Evolutionary conservation across 2,797 vertebrate genomes (phyloP).

Genomic region (Sebastes alutus): DNA sequence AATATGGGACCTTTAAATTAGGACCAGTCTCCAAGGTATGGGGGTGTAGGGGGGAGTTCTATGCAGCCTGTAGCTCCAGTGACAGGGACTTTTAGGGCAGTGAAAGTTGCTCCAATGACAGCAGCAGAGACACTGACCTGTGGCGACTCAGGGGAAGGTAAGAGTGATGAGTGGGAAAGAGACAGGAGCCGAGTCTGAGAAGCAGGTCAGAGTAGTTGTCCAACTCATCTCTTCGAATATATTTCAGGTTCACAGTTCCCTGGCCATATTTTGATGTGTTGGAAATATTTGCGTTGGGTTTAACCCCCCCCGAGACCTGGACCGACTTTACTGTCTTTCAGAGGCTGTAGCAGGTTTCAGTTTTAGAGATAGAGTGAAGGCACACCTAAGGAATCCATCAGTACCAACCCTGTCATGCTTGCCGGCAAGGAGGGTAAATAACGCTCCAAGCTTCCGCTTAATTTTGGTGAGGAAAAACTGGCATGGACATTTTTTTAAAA

Average conservation of each 20-base stretch:
- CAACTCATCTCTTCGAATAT: not conserved
- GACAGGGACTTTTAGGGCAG: not conserved
- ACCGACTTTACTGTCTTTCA: too few relatives aligned
- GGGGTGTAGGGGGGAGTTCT: not conserved
- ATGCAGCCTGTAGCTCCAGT: not conserved
- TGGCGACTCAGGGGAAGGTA: not conserved
- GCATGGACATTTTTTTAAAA: too few relatives aligned
- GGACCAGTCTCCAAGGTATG: not conserved
- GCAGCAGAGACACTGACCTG: not conserved
- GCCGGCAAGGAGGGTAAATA: too few relatives aligned
- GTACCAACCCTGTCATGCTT: too few relatives aligned
- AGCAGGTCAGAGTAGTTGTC: not conserved
- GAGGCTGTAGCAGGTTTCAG: too few relatives aligned
- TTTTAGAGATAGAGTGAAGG: too few relatives aligned
- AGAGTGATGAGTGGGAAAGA: not conserved
- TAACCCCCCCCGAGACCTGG: not conserved
- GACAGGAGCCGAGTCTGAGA: constrained; percentile 3
- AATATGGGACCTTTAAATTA: not conserved
- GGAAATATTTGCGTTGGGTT: not conserved
- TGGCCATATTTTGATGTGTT: not conserved
- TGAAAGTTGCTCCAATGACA: not conserved
- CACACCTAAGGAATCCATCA: too few relatives aligned
- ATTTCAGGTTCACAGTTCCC: not conserved
- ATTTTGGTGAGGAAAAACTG: too few relatives aligned
- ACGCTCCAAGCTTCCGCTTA: too few relatives aligned